Conservation (phyloP, 2,797 vertebrate species). For the Lagodon rhomboides region DNA sequence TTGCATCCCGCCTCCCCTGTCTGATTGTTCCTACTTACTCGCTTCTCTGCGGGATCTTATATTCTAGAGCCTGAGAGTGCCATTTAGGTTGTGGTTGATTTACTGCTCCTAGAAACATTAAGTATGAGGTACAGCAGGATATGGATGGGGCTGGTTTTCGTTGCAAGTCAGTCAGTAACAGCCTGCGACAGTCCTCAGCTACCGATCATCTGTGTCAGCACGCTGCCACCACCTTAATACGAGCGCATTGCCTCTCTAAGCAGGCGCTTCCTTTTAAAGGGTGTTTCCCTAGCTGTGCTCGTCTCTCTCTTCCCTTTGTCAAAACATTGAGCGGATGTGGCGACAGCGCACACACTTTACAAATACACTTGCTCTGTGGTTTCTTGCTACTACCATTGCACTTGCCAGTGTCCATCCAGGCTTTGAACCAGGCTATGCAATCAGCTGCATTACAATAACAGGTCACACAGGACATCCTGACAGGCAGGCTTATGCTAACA, state of each 20-base stretch:
- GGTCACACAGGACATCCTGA: constrained; percentile 52
- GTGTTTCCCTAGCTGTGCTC: constrained; percentile 72
- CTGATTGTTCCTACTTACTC: constrained; percentile 36
- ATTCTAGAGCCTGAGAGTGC: constrained; percentile 18
- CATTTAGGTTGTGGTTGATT: constrained; percentile 34
- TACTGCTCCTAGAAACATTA: constrained; percentile 21
- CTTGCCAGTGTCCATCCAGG: constrained; percentile 57
- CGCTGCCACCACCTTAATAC: constrained; percentile 48
- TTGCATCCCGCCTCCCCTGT: constrained; percentile 41
- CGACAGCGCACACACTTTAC: constrained; percentile 68
- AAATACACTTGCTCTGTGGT: constrained; percentile 66
- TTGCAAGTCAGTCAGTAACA: constrained; percentile 12
- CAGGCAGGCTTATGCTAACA: constrained; percentile 18
- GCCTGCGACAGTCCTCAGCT: constrained; percentile 29
- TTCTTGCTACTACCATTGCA: constrained; percentile 54
- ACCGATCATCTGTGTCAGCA: constrained; percentile 49
- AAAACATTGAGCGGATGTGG: constrained; percentile 81
- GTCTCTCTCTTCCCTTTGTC: constrained; percentile 74
- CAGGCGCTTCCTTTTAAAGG: constrained; percentile 76
- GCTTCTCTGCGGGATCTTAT: constrained; percentile 12
- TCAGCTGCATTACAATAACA: constrained; percentile 35
- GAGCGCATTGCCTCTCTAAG: constrained; percentile 43
- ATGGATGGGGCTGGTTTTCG: constrained; percentile 10
- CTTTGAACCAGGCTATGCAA: constrained; percentile 43
- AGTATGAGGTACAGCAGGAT: constrained; percentile 4